A percentile compares a stretch with the other conserved stretches of the same genome.
These are phyloP conservation scores for Ibidorhyncha struthersii DNA, from an alignment of 2,113 vertebrate species.

Conservation along the genomic window DNA sequence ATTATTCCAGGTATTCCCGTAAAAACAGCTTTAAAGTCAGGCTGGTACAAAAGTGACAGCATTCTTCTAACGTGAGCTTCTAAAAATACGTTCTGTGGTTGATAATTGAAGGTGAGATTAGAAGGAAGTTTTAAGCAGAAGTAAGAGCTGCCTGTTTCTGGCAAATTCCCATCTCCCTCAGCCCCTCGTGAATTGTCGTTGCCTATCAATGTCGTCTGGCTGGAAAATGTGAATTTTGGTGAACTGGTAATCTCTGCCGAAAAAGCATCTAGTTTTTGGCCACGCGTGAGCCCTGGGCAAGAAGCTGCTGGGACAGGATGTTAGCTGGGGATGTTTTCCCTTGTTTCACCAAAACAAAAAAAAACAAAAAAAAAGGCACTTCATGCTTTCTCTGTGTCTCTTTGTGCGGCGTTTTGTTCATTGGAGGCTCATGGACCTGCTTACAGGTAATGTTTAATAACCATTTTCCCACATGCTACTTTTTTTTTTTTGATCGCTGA, in stretches of 20 bases:
- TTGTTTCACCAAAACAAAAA: not conserved
- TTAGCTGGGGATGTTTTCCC: not conserved
- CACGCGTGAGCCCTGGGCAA: accelerated
- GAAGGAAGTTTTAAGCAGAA: slow-evolving; percentile 21
- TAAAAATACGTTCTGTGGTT: not conserved
- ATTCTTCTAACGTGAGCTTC: not conserved
- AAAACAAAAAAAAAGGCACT: not conserved
- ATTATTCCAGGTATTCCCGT: not conserved
- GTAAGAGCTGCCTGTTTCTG: slow-evolving; percentile 23
- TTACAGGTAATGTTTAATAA: not conserved
- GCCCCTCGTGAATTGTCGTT: not conserved
- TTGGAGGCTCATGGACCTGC: not conserved
- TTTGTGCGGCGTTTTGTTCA: accelerated
- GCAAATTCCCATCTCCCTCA: not conserved
- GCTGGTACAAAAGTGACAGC: not conserved
- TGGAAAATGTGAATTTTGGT: not conserved
- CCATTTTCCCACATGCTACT: not conserved
- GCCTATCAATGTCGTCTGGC: not conserved
- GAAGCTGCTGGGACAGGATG: not conserved
- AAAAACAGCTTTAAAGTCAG: not conserved
- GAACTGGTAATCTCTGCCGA: not conserved
- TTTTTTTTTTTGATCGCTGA: not conserved
- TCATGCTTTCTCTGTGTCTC: not conserved
- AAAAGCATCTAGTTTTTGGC: not conserved
- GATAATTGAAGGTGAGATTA: slow-evolving; percentile 25